Evolutionary conservation across 2,113 vertebrate genomes (phyloP).

Genomic region (Rhinoptilus africanus): DNA sequence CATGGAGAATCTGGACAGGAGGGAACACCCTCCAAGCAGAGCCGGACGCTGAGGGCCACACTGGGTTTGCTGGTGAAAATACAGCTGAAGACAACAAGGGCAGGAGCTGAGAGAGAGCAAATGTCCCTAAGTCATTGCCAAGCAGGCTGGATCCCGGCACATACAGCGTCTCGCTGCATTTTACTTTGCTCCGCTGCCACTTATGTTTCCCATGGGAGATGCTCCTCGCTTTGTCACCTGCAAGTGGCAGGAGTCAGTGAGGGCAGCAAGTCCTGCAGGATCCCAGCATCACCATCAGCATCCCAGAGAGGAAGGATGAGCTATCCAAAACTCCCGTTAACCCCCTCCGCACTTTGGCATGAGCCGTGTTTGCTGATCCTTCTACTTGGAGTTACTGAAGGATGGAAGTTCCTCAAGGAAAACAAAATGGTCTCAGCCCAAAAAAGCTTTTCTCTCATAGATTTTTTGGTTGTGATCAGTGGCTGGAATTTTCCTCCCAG

Average conservation of each 20-base stretch:
- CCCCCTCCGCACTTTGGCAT: accelerated
- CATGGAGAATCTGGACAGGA: not conserved
- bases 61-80: not conserved
- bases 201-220: not conserved
- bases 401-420: not conserved
- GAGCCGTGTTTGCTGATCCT: not conserved
- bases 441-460: not conserved
- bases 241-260: not conserved
- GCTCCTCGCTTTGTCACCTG: not conserved
- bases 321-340: not conserved
- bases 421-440: not conserved
- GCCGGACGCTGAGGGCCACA: not conserved
- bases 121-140: not conserved
- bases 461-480: not conserved
- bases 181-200: not conserved
- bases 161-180: not conserved
- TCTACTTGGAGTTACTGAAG: not conserved
- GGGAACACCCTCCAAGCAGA: not conserved
- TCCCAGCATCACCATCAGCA: not conserved
- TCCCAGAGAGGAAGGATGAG: not conserved
- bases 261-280: not conserved
- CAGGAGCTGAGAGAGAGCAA: not conserved
- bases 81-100: not conserved
- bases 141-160: not conserved
- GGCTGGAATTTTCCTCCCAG: constrained; percentile 30